These are phyloP conservation scores for Sprattus sprattus DNA, from an alignment of 2,113 vertebrate species.

Conservation along the genomic window DNA sequence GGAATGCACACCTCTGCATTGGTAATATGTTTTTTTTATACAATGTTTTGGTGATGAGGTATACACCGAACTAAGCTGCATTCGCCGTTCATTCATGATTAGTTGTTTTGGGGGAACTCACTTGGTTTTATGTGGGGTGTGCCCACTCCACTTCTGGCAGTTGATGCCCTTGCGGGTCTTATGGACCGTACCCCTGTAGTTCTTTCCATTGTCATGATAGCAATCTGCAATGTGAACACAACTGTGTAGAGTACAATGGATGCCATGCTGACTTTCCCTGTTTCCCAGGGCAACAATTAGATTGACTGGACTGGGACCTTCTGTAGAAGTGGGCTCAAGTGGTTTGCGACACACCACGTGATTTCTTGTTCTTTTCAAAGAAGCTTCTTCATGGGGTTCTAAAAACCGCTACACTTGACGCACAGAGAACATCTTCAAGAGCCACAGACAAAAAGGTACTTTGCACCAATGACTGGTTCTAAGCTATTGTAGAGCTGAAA, in stretches of 20 bases:
- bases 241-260: background rate
- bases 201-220: conserved; percentile 82
- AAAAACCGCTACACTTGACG: background rate
- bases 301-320: background rate
- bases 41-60: background rate
- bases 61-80: too few relatives aligned
- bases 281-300: background rate
- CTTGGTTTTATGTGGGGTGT: conserved; percentile 80
- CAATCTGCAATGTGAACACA: conserved; percentile 73
- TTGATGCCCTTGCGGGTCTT: conserved; percentile 91
- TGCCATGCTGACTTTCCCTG: background rate
- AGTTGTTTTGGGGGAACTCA: conserved; percentile 60
- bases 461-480: background rate
- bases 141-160: conserved; percentile 88
- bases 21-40: too few relatives aligned
- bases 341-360: background rate
- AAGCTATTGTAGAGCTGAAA: too few relatives aligned
- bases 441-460: background rate
- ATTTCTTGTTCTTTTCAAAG: background rate
- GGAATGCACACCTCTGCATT: too few relatives aligned
- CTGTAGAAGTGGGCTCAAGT: background rate
- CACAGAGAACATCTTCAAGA: background rate
- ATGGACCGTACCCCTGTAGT: conserved; percentile 79
- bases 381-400: background rate
- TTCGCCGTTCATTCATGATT: background rate